Percentiles rank a stretch among this genome's conserved stretches.
Evolutionary conservation across 2,113 vertebrate genomes (phyloP).

Genomic region (Gavia stellata): DNA sequence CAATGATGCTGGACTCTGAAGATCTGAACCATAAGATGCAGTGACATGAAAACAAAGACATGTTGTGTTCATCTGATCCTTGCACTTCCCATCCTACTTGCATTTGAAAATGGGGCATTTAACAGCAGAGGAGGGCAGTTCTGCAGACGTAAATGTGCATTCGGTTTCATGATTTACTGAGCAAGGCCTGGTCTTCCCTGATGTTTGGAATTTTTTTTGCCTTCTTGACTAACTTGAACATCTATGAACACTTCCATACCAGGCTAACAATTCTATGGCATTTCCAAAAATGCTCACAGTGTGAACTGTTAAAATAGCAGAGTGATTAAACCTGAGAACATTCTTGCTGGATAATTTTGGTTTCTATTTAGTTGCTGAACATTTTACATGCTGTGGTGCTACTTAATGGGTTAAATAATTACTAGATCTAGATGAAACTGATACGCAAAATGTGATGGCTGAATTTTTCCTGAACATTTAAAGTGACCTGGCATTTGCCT

Average conservation of each 20-base stretch:
- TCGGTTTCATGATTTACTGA: not conserved
- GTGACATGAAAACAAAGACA: not conserved
- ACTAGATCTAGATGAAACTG: not conserved
- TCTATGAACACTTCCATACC: not conserved
- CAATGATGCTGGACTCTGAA: not conserved
- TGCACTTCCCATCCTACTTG: not conserved
- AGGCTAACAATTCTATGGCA: not conserved
- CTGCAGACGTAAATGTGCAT: not conserved
- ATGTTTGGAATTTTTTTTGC: not conserved
- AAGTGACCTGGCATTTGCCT: not conserved
- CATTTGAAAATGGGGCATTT: not conserved
- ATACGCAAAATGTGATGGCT: not conserved
- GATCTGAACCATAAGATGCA: not conserved
- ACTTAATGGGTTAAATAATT: not conserved
- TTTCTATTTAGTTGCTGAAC: not conserved
- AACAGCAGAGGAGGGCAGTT: not conserved
- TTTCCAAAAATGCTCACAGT: not conserved
- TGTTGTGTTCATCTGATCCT: not conserved
- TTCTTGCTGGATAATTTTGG: not conserved
- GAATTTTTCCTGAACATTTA: not conserved
- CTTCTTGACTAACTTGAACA: not conserved
- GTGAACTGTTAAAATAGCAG: not conserved
- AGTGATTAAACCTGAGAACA: not conserved
- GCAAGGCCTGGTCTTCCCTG: not conserved
- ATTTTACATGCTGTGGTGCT: not conserved